These are phyloP conservation scores for Caiman crocodilus DNA, from an alignment of 2,797 vertebrate species.

Conservation along the genomic window DNA sequence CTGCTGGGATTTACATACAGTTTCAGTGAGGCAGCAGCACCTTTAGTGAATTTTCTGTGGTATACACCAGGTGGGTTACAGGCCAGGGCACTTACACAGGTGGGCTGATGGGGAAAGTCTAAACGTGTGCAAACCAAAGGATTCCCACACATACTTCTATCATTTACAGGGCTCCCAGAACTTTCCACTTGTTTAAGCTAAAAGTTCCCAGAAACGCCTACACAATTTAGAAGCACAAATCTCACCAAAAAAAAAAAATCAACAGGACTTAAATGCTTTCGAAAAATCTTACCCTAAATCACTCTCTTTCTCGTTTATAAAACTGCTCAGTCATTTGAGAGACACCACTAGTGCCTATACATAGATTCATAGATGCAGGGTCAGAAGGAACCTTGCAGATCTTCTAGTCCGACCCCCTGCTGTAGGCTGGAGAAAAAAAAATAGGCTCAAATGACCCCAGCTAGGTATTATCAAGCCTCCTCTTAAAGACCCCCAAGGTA, in stretches of 20 bases:
- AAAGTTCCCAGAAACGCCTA: background rate
- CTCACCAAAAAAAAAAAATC: background rate
- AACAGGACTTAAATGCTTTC: accelerated
- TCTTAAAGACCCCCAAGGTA: too few relatives aligned
- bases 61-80: background rate
- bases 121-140: background rate
- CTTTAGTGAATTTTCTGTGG: accelerated
- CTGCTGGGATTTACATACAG: background rate
- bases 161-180: background rate
- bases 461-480: too few relatives aligned
- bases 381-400: too few relatives aligned
- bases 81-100: too few relatives aligned
- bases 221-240: background rate
- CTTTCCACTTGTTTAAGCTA: background rate
- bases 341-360: background rate
- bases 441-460: too few relatives aligned
- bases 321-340: background rate
- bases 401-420: too few relatives aligned
- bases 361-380: too few relatives aligned
- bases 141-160: background rate
- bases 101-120: too few relatives aligned
- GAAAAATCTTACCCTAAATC: background rate
- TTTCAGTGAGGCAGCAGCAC: accelerated
- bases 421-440: too few relatives aligned
- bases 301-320: background rate